Conservation (phyloP, 2,797 vertebrate species). For the Carduelis carduelis region DNA sequence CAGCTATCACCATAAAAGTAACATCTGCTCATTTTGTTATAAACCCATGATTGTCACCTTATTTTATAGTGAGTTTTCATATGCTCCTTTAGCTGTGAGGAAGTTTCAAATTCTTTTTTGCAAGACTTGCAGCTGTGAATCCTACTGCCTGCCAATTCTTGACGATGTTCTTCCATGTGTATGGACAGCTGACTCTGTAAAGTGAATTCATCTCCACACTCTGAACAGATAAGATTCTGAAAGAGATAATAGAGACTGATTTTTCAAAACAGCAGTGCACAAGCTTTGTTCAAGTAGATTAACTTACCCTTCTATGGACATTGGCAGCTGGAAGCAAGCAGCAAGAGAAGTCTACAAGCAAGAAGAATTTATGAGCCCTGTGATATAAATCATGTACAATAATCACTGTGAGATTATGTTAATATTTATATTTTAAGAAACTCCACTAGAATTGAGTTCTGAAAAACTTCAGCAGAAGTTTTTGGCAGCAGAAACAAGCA, state of each 20-base stretch:
- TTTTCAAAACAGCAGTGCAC: not conserved
- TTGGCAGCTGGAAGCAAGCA: not conserved
- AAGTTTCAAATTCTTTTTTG: slow-evolving; percentile 85
- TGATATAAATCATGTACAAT: not conserved
- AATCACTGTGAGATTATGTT: not conserved
- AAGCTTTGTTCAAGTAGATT: not conserved
- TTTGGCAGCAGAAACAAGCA: not conserved
- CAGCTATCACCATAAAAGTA: not conserved
- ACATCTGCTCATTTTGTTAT: slow-evolving; percentile 24
- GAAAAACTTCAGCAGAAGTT: not conserved
- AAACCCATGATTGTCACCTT: slow-evolving; percentile 72
- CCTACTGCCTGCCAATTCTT: slow-evolving; percentile 86
- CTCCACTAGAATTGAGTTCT: not conserved
- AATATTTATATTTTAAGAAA: not conserved
- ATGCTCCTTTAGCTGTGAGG: slow-evolving; percentile 89
- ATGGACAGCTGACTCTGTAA: slow-evolving; percentile 93
- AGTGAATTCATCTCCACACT: slow-evolving; percentile 97
- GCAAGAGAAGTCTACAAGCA: not conserved
- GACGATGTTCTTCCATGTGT: slow-evolving; percentile 94
- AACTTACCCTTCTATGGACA: not conserved
- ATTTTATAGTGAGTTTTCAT: slow-evolving; percentile 90
- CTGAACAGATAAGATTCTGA: slow-evolving; percentile 94
- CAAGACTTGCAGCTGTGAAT: slow-evolving; percentile 88
- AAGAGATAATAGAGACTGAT: slow-evolving; percentile 12
- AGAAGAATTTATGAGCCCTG: not conserved